Evolutionary conservation across 2,113 vertebrate genomes (phyloP), one percentile per base, ranked within the genome.

Genomic region (Chloropsis cyanopogon): DNA sequence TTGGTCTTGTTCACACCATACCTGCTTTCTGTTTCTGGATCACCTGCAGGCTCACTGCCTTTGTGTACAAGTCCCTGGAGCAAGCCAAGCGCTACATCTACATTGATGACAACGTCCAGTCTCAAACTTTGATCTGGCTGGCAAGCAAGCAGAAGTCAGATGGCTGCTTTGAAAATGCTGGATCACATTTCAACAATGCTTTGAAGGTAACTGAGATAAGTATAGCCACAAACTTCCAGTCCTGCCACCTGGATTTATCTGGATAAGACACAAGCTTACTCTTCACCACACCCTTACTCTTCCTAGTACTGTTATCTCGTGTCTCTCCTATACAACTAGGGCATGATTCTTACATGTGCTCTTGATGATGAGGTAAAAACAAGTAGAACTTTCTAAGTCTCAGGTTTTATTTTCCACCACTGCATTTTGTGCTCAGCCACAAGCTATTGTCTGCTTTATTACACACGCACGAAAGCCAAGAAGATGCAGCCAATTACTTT

Each of bases 121-220:
- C 96, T 35, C 95, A 97, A 76, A 75, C 93, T 5, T 46, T 98
- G 65, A 92, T 96, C 41, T 97, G 96, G 96, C 88, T 98, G 57
- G 78, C 95, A 50, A 97, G 87, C 47, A 98, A 98, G 92, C 95
- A 84, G 66, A 65, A 86, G 54, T 63, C 97, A 2, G 95, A 98
- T 9, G 99, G 99, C 80, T 98, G 98, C 95, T 98, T 99, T 90
- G 64, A 44, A 41, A 98, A 97, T 11, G 93, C 94, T 41, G 99
- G 98, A 31, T 96, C 92, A 13, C 98, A 98, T 70, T 97, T 98
- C 71, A 97, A 99, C 94, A 98, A 97, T 12, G 96, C 91, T 75
- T 97, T 98, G 96, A 97, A 98, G 98, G 99, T 99, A 92, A 70
- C 8, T 35, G 47, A 81, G 28, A 83, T 17, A 70, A 63, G 13